Evolutionary conservation across 2,797 vertebrate genomes (phyloP).

Genomic region (Cossypha niveicapilla): DNA sequence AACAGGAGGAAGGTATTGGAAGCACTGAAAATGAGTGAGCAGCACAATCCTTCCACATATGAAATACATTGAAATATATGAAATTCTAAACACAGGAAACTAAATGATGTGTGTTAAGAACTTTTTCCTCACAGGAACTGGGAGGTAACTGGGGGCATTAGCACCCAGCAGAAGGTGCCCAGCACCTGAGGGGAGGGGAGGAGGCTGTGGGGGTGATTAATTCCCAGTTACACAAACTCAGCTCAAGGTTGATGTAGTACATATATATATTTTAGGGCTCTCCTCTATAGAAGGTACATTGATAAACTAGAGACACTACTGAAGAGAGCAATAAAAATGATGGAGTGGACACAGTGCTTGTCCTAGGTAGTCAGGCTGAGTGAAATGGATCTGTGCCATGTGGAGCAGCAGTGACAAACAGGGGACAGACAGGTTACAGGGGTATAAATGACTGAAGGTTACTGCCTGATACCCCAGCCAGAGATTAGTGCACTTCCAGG

Average conservation of each 20-base stretch:
- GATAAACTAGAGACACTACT: conserved; percentile 34
- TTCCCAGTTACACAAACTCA: neutral
- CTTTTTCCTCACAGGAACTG: neutral
- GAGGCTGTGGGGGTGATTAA: neutral
- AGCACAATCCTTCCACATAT: neutral
- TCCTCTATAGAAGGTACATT: neutral
- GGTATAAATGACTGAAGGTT: neutral
- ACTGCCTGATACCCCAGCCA: neutral
- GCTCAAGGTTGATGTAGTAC: neutral
- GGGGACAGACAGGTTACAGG: neutral
- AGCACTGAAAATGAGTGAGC: neutral
- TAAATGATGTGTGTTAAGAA: neutral
- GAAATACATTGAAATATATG: neutral
- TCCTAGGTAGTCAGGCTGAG: conserved; percentile 3
- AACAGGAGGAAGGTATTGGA: neutral
- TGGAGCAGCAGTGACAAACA: conserved; percentile 2
- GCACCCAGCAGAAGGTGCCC: neutral
- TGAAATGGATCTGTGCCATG: neutral
- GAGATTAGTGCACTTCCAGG: neutral
- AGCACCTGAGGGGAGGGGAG: neutral
- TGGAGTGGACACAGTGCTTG: conserved; percentile 13
- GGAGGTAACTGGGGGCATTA: neutral
- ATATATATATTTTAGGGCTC: conserved; percentile 3
- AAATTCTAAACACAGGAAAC: neutral
- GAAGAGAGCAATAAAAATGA: conserved; percentile 56